Percentiles rank a stretch among this genome's conserved stretches.
Evolutionary conservation across 64 coral and sea anemone species (phyloP).

Genomic region (Platygyra sinensis): DNA sequence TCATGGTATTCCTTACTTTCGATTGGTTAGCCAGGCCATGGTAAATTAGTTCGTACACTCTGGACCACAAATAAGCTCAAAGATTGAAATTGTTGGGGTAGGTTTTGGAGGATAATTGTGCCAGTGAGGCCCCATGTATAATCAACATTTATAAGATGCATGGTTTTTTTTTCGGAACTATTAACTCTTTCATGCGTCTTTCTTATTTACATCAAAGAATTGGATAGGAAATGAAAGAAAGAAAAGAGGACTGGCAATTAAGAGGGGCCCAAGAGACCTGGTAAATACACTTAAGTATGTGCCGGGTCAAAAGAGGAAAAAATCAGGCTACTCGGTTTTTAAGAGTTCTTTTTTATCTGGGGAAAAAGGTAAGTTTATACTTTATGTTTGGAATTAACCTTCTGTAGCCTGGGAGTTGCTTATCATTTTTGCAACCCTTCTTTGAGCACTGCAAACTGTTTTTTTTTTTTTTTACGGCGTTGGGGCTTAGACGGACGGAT

Average conservation of each 20-base stretch:
- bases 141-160: too few relatives aligned
- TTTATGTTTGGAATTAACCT: background rate
- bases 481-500: background rate
- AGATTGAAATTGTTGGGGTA: too few relatives aligned
- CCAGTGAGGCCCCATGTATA: too few relatives aligned
- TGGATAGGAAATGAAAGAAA: conserved; percentile 20
- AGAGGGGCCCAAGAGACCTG: background rate
- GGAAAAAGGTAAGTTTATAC: background rate
- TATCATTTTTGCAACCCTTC: too few relatives aligned
- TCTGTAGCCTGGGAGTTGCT: too few relatives aligned
- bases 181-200: background rate
- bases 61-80: too few relatives aligned
- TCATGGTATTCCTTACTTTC: too few relatives aligned
- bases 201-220: background rate
- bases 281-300: background rate
- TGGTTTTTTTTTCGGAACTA: too few relatives aligned
- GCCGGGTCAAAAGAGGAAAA: conserved; percentile 3
- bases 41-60: too few relatives aligned
- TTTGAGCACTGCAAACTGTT: background rate
- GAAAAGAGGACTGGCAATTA: background rate
- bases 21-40: too few relatives aligned
- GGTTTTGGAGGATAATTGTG: too few relatives aligned
- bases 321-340: conserved; percentile 11
- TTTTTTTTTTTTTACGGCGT: background rate
- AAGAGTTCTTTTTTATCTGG: conserved; percentile 1